Conservation (phyloP, 2,113 vertebrate genomes). For the Mesitornis unicolor region DNA sequence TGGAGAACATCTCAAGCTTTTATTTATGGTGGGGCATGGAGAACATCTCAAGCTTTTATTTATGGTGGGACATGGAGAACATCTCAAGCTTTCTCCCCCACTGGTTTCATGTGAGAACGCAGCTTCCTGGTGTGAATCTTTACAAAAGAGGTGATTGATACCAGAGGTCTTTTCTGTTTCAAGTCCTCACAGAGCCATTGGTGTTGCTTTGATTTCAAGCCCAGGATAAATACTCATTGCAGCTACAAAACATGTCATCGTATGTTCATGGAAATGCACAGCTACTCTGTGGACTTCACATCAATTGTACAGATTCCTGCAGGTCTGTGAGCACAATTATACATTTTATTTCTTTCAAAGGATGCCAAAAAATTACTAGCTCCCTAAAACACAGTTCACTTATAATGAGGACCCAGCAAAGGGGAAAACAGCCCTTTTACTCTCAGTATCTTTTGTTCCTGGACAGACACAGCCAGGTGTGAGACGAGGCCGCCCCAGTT, state of each 20-base stretch:
- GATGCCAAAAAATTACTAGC: background rate
- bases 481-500: rapidly evolving
- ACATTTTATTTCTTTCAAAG: background rate
- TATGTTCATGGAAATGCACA: background rate
- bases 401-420: background rate
- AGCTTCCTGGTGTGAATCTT: background rate
- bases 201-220: background rate
- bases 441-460: background rate
- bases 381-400: background rate
- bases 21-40: too few species aligned
- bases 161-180: background rate
- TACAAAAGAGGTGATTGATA: background rate
- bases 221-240: background rate
- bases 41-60: too few species aligned
- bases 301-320: background rate
- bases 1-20: too few species aligned
- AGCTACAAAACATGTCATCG: background rate
- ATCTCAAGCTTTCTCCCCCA: background rate
- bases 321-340: background rate
- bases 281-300: background rate
- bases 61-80: background rate
- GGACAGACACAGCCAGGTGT: background rate
- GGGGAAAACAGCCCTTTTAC: background rate
- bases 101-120: background rate
- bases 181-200: background rate